Percentiles rank a stretch among this genome's conserved stretches.
Conservation (phyloP, 1,140 invertebrate species). For the Caenorhabditis remanei region DNA sequence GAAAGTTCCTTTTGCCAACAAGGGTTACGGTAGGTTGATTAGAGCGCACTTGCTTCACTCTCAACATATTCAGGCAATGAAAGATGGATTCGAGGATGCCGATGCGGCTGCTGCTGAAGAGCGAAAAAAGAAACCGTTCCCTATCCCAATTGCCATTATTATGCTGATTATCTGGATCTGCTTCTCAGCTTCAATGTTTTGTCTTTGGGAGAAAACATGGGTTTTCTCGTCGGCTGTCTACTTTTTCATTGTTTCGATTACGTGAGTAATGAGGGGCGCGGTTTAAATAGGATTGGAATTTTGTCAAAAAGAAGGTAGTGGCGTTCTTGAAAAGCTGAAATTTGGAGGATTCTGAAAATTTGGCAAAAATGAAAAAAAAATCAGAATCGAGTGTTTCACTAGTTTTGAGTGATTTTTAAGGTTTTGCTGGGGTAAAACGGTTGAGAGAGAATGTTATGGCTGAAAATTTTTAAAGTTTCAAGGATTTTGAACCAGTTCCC, state of each 20-base stretch:
- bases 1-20: not conserved
- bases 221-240: conserved; percentile 75
- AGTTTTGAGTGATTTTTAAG: too few species aligned
- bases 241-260: conserved; percentile 77
- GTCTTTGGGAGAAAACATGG: conserved; percentile 76
- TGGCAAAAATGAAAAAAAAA: too few species aligned
- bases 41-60: too few species aligned
- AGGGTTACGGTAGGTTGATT: conserved; percentile 34
- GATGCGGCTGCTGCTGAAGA: conserved; percentile 49
- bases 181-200: conserved; percentile 72
- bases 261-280: conserved; percentile 51
- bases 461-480: too few species aligned
- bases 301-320: too few species aligned
- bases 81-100: conserved; percentile 57
- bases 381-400: too few species aligned
- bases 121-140: conserved; percentile 68
- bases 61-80: conserved; percentile 45
- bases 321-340: too few species aligned
- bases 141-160: conserved; percentile 73
- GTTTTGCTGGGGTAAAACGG: too few species aligned
- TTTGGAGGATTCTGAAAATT: too few species aligned
- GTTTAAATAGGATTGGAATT: too few species aligned
- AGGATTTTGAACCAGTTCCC: too few species aligned
- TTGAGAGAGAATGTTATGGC: too few species aligned
- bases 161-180: conserved; percentile 76